These are phyloP conservation scores for Tipula confusa DNA, from an alignment of 2,888 invertebrate genomes.

Conservation along the genomic window DNA sequence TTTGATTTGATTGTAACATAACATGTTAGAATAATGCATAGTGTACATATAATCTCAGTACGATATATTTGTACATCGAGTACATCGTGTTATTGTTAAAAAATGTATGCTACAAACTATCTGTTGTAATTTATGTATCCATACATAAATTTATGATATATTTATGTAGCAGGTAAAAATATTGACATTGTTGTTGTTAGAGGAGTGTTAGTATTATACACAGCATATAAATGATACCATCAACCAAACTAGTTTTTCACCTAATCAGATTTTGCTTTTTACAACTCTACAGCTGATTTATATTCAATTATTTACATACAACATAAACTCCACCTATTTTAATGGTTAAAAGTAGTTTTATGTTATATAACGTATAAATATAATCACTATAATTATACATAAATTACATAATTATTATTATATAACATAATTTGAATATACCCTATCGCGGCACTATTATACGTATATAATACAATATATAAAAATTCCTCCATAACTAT, in stretches of 20 bases:
- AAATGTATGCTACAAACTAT: neutral
- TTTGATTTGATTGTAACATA: neutral
- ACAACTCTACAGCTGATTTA: neutral
- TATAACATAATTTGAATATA: neutral
- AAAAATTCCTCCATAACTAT: no score
- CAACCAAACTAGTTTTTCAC: neutral
- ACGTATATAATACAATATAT: neutral
- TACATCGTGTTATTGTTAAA: neutral
- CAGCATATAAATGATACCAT: neutral
- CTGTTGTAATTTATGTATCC: neutral
- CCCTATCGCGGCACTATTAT: neutral
- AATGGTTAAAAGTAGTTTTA: slow-evolving; percentile 15
- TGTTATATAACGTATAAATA: no score
- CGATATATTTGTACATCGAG: neutral
- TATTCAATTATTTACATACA: slow-evolving; percentile 4
- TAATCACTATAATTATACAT: neutral
- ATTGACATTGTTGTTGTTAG: neutral
- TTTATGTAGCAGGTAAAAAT: slow-evolving; percentile 13
- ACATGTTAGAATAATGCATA: neutral
- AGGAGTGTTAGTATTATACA: neutral
- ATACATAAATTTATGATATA: neutral
- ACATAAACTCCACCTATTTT: neutral
- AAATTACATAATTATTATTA: slow-evolving; percentile 20
- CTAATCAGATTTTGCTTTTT: slow-evolving; percentile 5
- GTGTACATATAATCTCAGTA: neutral